Percentiles rank a stretch among this genome's conserved stretches.
These are phyloP conservation scores for Polyommatus icarus DNA, from an alignment of 2,888 invertebrate genomes.

Conservation along the genomic window DNA sequence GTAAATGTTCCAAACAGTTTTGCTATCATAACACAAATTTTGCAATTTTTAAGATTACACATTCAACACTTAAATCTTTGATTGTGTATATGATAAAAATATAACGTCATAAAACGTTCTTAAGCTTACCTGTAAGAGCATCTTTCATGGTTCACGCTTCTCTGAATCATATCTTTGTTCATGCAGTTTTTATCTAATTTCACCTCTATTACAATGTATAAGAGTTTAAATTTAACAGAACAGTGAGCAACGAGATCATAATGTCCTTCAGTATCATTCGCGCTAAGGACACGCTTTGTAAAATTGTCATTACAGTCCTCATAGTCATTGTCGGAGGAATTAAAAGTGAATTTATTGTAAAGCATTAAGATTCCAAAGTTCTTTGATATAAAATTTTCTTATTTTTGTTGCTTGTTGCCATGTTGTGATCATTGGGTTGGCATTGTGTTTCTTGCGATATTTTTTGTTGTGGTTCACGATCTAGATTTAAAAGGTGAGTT, in stretches of 20 bases:
- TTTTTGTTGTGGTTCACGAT: background rate
- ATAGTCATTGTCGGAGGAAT: constrained; percentile 45
- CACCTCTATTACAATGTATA: constrained; percentile 45
- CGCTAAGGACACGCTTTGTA: constrained; percentile 61
- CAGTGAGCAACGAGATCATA: constrained; percentile 72
- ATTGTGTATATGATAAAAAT: constrained; percentile 23
- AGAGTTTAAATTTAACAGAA: constrained; percentile 44
- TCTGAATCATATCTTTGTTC: constrained; percentile 64
- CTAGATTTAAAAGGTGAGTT: constrained; percentile 10
- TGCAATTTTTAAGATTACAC: background rate
- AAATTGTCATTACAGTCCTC: constrained; percentile 67
- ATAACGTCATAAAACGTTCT: constrained; percentile 29
- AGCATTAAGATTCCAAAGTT: background rate
- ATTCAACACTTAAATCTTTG: background rate
- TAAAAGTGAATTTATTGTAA: background rate
- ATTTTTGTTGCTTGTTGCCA: constrained; percentile 20
- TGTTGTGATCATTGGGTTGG: background rate
- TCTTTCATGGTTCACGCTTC: constrained; percentile 72
- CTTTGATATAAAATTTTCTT: background rate
- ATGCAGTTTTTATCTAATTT: constrained; percentile 46
- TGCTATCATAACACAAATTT: background rate
- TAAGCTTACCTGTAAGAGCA: constrained; percentile 40
- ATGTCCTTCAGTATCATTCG: constrained; percentile 68
- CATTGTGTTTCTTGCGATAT: background rate
- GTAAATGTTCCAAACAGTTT: background rate